These are phyloP conservation scores for Bombus cullumanus DNA, from an alignment of 1,140 invertebrate species.

Conservation along the genomic window DNA sequence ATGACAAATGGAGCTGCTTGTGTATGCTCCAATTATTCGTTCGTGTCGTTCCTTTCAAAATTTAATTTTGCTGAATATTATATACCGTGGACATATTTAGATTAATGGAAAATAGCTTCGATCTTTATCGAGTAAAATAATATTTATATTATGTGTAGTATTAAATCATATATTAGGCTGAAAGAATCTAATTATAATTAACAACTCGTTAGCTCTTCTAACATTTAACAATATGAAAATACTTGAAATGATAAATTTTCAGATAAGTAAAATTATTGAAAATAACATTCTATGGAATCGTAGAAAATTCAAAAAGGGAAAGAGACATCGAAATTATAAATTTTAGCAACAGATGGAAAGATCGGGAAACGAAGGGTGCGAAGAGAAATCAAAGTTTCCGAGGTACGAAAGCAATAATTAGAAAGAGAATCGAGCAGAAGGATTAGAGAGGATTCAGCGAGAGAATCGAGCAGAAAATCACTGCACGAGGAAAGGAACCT, in stretches of 20 bases:
- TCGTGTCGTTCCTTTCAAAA: not conserved
- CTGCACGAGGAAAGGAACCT: not conserved
- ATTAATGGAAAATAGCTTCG: not conserved
- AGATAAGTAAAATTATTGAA: not conserved
- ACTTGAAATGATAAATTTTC: no score
- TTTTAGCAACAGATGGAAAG: not conserved
- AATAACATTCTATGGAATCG: not conserved
- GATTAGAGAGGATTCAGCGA: not conserved
- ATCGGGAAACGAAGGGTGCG: no score
- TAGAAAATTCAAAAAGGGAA: not conserved
- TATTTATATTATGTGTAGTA: not conserved
- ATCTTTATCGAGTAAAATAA: not conserved
- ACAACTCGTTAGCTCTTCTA: not conserved
- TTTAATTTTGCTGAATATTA: not conserved
- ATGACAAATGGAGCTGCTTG: not conserved
- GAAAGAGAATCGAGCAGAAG: constrained; percentile 39
- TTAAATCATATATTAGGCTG: no score
- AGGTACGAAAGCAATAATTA: constrained; percentile 72
- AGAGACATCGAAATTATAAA: not conserved
- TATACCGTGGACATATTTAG: not conserved
- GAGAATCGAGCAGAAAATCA: not conserved
- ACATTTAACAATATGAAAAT: no score
- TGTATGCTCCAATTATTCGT: not conserved
- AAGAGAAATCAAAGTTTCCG: not conserved
- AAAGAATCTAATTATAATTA: no score